These are phyloP conservation scores for Microtus richardsoni DNA, from an alignment of 2,113 vertebrate genomes.

Conservation along the genomic window DNA sequence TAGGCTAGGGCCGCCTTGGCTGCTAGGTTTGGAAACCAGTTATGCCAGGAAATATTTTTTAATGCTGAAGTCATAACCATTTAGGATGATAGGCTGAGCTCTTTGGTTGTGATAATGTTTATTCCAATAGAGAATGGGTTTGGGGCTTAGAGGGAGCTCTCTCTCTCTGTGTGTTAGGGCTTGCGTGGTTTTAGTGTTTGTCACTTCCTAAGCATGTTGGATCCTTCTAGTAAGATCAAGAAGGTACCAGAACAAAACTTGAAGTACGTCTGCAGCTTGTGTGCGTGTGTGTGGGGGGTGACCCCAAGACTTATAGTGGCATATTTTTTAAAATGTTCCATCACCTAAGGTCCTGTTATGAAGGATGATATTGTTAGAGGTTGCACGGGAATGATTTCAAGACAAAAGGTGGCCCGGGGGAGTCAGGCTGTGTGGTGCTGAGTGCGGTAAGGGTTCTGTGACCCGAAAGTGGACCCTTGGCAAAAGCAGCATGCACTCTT, in stretches of 20 bases:
- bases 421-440: neutral
- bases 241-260: constrained; percentile 18
- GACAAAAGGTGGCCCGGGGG: neutral
- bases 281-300: neutral
- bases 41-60: neutral
- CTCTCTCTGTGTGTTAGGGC: neutral
- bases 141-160: neutral
- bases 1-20: neutral
- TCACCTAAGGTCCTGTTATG: neutral
- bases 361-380: neutral
- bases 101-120: neutral
- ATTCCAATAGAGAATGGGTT: neutral
- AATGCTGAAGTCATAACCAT: neutral
- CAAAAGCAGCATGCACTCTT: neutral
- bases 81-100: neutral
- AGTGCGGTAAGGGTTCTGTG: neutral
- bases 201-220: neutral
- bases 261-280: constrained; percentile 31
- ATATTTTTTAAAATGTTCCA: neutral
- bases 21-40: neutral
- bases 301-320: neutral
- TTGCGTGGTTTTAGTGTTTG: neutral
- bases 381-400: neutral
- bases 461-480: neutral
- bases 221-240: constrained; percentile 44